These are phyloP conservation scores for Pygmarrhopalites habei DNA, from an alignment of 1,140 invertebrate genomes.

Conservation along the genomic window DNA sequence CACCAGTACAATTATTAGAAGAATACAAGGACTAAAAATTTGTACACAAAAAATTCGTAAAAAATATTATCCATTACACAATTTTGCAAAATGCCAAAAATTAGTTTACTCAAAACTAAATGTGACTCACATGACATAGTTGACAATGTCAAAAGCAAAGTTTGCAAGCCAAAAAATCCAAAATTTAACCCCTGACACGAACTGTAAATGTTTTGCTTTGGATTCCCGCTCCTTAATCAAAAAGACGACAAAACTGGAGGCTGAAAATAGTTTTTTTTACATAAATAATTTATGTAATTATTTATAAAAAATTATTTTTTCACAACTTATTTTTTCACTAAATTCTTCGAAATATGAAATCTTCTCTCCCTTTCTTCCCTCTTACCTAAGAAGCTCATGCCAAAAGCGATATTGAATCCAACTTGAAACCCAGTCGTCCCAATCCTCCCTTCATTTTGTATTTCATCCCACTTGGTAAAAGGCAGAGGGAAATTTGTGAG, in stretches of 20 bases:
- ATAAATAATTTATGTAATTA: too few relatives aligned
- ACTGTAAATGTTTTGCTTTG: constrained; percentile 53
- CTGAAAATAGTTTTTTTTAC: too few relatives aligned
- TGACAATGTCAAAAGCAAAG: constrained; percentile 49
- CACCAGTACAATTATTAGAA: constrained; percentile 47
- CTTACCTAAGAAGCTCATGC: constrained; percentile 49
- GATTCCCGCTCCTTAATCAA: constrained; percentile 49
- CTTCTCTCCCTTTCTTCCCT: too few relatives aligned
- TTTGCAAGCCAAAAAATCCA: constrained; percentile 49
- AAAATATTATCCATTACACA: too few relatives aligned
- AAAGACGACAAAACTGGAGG: constrained; percentile 49
- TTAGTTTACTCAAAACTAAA: too few relatives aligned
- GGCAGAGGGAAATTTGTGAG: constrained; percentile 55
- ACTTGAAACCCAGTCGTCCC: constrained; percentile 42
- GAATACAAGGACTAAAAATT: constrained; percentile 43
- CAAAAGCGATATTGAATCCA: constrained; percentile 46
- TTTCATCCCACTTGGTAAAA: constrained; percentile 38
- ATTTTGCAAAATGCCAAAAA: too few relatives aligned
- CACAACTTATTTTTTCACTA: too few relatives aligned
- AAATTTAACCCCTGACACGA: constrained; percentile 51
- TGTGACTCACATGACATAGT: constrained; percentile 50
- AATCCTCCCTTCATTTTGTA: constrained; percentile 13
- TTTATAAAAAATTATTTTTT: too few relatives aligned
- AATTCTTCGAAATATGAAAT: too few relatives aligned
- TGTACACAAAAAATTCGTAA: too few relatives aligned